phyloP scores from a whole-genome alignment of 1,140 invertebrate genomes.

The Callitettix versicolor region DNA sequence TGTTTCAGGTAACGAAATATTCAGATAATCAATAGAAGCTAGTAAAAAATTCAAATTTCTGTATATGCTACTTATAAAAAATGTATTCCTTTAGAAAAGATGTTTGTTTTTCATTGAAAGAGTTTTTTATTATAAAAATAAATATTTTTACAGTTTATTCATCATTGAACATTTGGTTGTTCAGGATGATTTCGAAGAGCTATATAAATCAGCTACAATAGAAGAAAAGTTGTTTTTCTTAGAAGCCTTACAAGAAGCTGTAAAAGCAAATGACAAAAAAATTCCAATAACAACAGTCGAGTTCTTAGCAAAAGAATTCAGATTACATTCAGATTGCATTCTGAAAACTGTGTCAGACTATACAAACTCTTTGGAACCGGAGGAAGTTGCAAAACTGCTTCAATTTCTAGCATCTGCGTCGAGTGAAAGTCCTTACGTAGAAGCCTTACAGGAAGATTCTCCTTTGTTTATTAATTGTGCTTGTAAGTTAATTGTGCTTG shows the following conservation, averaged over 20 bases:
- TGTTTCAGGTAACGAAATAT: no score
- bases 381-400: constrained; percentile 9
- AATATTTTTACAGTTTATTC: no score
- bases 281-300: not conserved
- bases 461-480: constrained; percentile 18
- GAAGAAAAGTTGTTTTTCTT: not conserved
- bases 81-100: no score
- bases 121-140: no score
- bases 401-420: constrained; percentile 1
- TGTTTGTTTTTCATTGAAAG: no score
- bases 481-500: constrained; percentile 9
- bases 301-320: constrained; percentile 3
- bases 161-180: no score
- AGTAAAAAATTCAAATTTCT: no score
- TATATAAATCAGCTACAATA: no score
- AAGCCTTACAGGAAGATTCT: not conserved
- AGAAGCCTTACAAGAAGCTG: not conserved
- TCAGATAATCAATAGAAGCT: no score
- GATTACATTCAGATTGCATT: constrained; percentile 9
- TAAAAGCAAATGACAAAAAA: not conserved
- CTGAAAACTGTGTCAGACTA: constrained; percentile 5
- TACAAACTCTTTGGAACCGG: constrained; percentile 7
- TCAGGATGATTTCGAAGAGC: no score
- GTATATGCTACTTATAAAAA: no score
- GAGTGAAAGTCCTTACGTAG: not conserved